phyloP scores from a whole-genome alignment of 2,888 invertebrate species.

The Dasysyrphus tricinctus region DNA sequence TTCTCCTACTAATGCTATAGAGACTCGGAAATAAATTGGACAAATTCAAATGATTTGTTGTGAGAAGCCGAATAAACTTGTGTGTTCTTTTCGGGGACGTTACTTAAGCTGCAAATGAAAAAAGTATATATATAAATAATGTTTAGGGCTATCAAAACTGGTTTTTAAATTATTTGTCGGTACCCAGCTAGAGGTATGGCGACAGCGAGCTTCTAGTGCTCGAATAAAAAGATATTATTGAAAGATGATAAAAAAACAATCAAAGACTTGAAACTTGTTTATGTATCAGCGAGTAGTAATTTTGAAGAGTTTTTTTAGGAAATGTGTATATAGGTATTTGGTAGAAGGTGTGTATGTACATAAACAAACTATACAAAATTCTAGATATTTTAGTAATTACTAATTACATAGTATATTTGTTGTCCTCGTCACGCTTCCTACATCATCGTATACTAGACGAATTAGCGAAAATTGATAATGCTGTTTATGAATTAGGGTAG shows the following conservation, averaged over 20 bases:
- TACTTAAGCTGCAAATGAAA: conserved; percentile 10
- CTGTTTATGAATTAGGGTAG: too few species aligned
- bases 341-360: too few species aligned
- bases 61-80: conserved; percentile 7
- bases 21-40: conserved; percentile 21
- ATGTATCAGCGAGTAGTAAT: background rate
- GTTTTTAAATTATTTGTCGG: background rate
- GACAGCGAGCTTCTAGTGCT: background rate
- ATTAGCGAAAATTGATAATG: too few species aligned
- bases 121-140: background rate
- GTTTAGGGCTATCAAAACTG: background rate
- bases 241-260: background rate
- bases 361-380: too few species aligned
- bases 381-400: too few species aligned
- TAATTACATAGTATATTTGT: too few species aligned
- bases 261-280: background rate
- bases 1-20: conserved; percentile 3
- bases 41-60: conserved; percentile 29
- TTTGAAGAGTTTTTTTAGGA: background rate
- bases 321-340: background rate
- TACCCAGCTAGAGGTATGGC: background rate
- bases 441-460: too few species aligned
- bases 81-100: background rate
- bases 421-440: too few species aligned
- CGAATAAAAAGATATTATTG: background rate